Evolutionary conservation across 1,140 invertebrate species (phyloP).

Genomic region (Zaprionus camerounensis): DNA sequence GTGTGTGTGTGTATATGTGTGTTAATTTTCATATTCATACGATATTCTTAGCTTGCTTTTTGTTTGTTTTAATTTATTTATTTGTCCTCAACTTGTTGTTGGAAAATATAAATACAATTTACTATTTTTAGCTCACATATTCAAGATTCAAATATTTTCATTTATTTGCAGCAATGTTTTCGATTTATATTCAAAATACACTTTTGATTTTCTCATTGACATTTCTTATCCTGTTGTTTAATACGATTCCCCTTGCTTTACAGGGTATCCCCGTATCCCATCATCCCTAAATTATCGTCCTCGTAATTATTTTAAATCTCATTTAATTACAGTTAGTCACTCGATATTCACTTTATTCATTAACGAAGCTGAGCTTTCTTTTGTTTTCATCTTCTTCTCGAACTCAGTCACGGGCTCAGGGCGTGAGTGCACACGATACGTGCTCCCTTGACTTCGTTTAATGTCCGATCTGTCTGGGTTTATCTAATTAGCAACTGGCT

Average conservation of each 20-base stretch:
- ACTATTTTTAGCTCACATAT: not conserved
- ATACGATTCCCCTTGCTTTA: not conserved
- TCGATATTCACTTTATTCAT: not conserved
- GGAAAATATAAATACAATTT: constrained; percentile 4
- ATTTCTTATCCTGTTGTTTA: not conserved
- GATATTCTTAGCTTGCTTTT: constrained; percentile 31
- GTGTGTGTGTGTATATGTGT: not conserved
- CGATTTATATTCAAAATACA: not conserved
- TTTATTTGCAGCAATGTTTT: not conserved
- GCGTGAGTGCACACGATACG: not conserved
- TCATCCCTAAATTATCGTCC: not conserved
- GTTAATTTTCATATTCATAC: constrained; percentile 1
- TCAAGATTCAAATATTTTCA: not conserved
- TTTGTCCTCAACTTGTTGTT: constrained; percentile 53
- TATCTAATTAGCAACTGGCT: constrained; percentile 57
- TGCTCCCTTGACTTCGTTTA: constrained; percentile 18
- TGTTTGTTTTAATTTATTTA: constrained; percentile 53
- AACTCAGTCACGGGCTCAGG: constrained; percentile 11
- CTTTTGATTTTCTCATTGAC: not conserved
- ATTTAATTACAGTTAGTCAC: constrained; percentile 7
- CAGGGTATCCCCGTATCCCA: not conserved
- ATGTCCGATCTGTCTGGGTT: not conserved
- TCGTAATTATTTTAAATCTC: not conserved
- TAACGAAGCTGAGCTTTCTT: constrained; percentile 31
- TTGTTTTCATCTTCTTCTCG: constrained; percentile 3